Evolutionary conservation across 64 coral and sea anemone genomes (phyloP), one percentile per base, ranked within the genome.

Genomic region (Catalaphyllia jardinei): DNA sequence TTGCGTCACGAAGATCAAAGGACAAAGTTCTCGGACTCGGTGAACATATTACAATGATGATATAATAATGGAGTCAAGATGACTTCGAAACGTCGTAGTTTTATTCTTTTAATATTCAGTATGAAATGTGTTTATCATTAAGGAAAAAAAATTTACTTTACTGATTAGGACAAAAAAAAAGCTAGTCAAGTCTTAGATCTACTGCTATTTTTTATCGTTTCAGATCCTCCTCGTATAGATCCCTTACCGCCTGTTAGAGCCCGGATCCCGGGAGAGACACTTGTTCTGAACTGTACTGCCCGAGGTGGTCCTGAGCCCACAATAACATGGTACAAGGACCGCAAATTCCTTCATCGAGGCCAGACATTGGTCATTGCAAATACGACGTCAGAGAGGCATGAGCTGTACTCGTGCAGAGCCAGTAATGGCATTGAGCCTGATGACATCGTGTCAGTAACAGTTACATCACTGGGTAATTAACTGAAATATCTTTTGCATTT

Each of bases 301-400:
- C 19, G 16, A 85, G 81, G 81, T 15, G 81, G 81, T 5, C 81
- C 81, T 50, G 63, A 71, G 9, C 81, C 81, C 39, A 85, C 81
- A 52, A 85, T 85, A 85, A 71, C 62, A 46, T 85, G 81, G 81
- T 85, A 85, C 81, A 85, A 27, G 49, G 24, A 85, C 63, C 35
- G 81, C 18, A 85, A 69, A 24, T 67, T 85, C 6, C 22, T 85
- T 69, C 20, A 85, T 29, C 17, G n/a, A 85, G 63, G 63, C 33
- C 62, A 51, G 60, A 16, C 20, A 71, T 71, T 85, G 62, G 38
- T 85, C 35, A n/a, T 85, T 24, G 11, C 12, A 83, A 85, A 85
- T 85, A 38, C 49, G 10, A 71, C 81, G 11, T 71, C 62, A 51
- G 62, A 33, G 33, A 24, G 16, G 1, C 62, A 65, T 3, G 81